Evolutionary conservation across 2,888 invertebrate genomes (phyloP).

Genomic region (Agapostemon virescens): DNA sequence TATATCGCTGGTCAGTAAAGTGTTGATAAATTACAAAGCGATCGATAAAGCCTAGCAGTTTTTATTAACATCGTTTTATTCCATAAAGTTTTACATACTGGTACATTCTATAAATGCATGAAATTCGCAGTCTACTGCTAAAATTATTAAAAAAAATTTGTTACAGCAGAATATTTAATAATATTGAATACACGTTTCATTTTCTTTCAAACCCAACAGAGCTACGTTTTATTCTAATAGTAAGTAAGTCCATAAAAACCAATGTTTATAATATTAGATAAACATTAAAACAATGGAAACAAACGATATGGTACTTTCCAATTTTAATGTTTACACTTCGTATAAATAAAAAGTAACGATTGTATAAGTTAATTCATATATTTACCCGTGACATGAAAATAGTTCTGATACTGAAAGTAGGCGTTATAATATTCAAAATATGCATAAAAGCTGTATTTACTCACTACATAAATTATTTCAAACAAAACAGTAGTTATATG

Average conservation of each 20-base stretch:
- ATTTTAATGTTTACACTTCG: background rate
- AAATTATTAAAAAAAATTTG: background rate
- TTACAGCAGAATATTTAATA: background rate
- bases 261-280: background rate
- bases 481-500: background rate
- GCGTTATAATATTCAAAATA: background rate
- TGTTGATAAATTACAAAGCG: background rate
- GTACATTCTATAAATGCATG: background rate
- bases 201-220: background rate
- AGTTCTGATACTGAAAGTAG: too few relatives aligned
- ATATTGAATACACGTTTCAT: background rate
- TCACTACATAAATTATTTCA: background rate
- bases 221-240: background rate
- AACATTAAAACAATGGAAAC: background rate
- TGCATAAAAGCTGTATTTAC: background rate
- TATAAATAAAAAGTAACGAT: background rate
- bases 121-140: background rate
- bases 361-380: background rate
- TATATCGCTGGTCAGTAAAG: too few relatives aligned
- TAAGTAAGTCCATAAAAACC: background rate
- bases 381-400: background rate
- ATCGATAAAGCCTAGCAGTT: background rate
- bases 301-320: background rate
- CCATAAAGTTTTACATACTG: background rate
- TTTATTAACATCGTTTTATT: conserved; percentile 2